A percentile compares a stretch with the other conserved stretches of the same genome.
Conservation (phyloP, 2,113 vertebrate species). For the Thomomys bottae region DNA sequence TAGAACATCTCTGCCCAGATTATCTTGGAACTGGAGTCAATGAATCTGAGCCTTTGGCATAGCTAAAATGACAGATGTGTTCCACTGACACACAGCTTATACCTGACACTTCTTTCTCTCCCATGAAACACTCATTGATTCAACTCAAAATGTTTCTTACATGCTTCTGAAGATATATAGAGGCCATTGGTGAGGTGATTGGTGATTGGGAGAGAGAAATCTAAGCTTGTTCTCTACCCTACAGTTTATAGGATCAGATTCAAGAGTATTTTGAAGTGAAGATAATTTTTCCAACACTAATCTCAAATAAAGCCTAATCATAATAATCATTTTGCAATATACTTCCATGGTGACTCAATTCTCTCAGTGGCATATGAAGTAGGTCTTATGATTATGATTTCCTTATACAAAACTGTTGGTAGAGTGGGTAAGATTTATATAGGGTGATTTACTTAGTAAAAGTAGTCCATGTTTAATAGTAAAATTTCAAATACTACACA, state of each 20-base stretch:
- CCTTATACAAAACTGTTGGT: neutral
- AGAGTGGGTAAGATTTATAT: neutral
- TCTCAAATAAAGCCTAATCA: slow-evolving; percentile 56
- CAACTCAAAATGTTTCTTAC: neutral
- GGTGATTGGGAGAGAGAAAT: neutral
- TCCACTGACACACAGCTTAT: neutral
- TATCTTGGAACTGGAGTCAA: no score
- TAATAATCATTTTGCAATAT: slow-evolving; percentile 47
- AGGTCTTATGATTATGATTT: neutral
- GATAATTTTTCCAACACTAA: slow-evolving; percentile 49
- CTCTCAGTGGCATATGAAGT: neutral
- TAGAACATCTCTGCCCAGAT: no score
- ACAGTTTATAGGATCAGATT: neutral
- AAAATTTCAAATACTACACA: neutral
- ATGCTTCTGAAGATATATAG: neutral
- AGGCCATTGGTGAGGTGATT: neutral
- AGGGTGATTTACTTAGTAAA: neutral
- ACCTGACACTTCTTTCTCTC: neutral
- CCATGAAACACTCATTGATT: neutral
- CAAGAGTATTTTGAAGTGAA: slow-evolving; percentile 11
- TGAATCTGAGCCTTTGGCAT: no score
- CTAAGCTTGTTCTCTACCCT: neutral
- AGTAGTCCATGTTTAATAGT: neutral
- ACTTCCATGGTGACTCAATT: slow-evolving; percentile 19
- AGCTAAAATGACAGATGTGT: no score